phyloP scores from a whole-genome alignment of 2,888 invertebrate genomes.

The Macaria notata region DNA sequence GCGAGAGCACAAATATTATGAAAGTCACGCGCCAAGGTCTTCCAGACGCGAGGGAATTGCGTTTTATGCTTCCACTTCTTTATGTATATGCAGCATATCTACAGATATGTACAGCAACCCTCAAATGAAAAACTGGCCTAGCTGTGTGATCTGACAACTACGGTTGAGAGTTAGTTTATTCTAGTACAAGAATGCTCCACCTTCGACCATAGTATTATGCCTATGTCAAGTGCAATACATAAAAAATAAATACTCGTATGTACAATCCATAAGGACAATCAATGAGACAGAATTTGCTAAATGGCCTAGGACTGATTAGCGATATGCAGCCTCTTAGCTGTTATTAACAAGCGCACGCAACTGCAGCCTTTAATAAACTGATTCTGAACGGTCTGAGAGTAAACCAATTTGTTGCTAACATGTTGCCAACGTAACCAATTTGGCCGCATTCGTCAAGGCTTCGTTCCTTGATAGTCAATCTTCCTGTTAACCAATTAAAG shows the following conservation, averaged over 20 bases:
- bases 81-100: constrained; percentile 1
- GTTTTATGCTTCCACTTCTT: constrained; percentile 20
- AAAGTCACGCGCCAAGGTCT: constrained; percentile 35
- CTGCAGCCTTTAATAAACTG: constrained; percentile 20
- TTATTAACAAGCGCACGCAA: constrained; percentile 32
- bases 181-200: too few relatives aligned
- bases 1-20: constrained; percentile 21
- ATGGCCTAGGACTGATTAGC: constrained; percentile 25
- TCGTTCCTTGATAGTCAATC: constrained; percentile 14
- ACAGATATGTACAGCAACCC: too few relatives aligned
- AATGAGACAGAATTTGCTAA: constrained; percentile 25
- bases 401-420: constrained; percentile 15
- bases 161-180: too few relatives aligned
- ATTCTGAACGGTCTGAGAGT: constrained; percentile 15
- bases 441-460: constrained; percentile 6
- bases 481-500: constrained; percentile 13
- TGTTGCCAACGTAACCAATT: constrained; percentile 6
- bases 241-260: too few relatives aligned
- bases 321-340: constrained; percentile 25
- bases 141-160: too few relatives aligned
- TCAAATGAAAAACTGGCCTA: too few relatives aligned
- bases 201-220: too few relatives aligned
- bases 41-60: constrained; percentile 24
- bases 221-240: too few relatives aligned
- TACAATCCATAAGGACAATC: not conserved